Conservation (phyloP, 2,797 vertebrate genomes). For the Euphonia xanthogaster region DNA sequence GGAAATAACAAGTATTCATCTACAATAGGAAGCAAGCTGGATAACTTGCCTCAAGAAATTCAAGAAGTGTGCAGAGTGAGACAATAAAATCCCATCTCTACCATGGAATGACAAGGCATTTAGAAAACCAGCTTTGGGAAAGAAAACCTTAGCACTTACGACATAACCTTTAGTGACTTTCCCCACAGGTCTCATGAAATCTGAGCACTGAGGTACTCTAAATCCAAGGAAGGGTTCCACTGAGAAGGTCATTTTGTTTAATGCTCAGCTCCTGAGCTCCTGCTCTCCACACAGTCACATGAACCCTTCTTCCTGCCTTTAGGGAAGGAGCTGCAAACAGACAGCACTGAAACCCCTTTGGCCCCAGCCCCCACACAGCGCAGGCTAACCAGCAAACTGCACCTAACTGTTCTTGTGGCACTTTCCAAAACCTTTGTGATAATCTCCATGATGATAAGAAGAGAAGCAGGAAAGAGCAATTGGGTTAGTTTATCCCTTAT, state of each 20-base stretch:
- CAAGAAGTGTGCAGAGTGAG: neutral
- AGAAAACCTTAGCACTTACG: neutral
- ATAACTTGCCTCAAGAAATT: neutral
- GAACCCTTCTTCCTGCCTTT: neutral
- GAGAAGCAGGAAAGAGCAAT: neutral
- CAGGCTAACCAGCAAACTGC: neutral
- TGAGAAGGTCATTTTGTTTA: neutral
- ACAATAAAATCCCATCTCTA: neutral
- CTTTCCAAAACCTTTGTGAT: neutral
- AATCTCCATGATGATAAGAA: neutral
- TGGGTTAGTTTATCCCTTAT: neutral
- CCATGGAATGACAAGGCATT: neutral
- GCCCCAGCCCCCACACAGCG: neutral
- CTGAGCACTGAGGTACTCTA: neutral
- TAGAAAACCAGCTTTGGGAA: neutral
- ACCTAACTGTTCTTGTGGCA: no score
- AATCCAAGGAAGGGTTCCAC: neutral
- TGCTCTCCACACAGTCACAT: neutral
- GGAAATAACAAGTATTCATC: neutral
- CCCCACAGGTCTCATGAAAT: neutral
- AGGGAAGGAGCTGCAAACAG: neutral
- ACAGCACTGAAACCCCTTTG: neutral
- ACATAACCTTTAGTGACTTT: neutral
- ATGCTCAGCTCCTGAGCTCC: neutral
- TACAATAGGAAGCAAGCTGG: neutral